Evolutionary conservation across 2,888 invertebrate genomes (phyloP).

Genomic region (Drosophila macrospina): DNA sequence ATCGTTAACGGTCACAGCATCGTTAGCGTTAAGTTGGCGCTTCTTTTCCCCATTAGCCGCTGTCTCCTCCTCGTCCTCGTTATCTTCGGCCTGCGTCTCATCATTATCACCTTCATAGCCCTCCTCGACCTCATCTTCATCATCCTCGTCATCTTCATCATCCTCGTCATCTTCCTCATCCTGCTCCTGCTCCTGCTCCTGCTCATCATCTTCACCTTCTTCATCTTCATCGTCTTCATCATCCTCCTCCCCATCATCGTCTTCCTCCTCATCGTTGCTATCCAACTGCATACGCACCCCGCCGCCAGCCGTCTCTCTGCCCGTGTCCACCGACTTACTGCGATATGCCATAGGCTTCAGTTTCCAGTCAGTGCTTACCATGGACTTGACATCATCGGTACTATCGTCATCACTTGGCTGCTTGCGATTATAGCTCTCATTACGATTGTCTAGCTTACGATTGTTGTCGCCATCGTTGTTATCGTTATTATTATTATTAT

Average conservation of each 20-base stretch:
- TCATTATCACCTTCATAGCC: background rate
- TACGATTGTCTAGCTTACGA: too few species aligned
- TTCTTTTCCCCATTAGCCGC: background rate
- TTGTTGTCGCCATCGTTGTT: too few species aligned
- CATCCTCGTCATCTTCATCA: background rate
- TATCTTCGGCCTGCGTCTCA: background rate
- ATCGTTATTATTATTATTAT: background rate
- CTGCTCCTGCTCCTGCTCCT: background rate
- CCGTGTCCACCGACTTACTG: slow-evolving; percentile 1
- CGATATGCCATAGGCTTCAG: background rate
- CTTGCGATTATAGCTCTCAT: background rate
- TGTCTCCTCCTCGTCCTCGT: background rate
- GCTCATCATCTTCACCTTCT: background rate
- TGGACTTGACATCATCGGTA: background rate
- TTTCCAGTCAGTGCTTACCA: background rate
- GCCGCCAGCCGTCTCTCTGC: background rate
- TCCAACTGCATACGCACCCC: background rate
- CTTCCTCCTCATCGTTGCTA: too few species aligned
- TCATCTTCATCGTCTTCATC: background rate
- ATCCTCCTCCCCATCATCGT: background rate
- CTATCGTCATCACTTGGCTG: background rate
- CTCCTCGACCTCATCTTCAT: background rate
- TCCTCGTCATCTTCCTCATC: background rate
- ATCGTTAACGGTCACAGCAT: background rate
- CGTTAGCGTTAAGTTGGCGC: too few species aligned